These are phyloP conservation scores for Ochotona princeps DNA, from an alignment of 2,113 vertebrate genomes.

Conservation along the genomic window DNA sequence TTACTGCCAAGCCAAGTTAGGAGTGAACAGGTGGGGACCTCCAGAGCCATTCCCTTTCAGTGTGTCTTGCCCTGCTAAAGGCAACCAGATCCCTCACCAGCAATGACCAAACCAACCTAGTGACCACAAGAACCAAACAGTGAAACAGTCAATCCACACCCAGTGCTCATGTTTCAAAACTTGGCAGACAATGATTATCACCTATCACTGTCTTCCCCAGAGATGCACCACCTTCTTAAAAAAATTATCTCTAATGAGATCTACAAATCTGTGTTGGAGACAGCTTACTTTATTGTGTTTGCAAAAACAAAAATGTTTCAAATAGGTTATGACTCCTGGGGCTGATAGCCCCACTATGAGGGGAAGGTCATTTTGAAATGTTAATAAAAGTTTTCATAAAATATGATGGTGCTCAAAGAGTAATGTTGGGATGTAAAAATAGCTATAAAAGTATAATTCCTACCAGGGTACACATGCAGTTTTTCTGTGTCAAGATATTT, in stretches of 20 bases:
- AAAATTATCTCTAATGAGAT: slow-evolving; percentile 86
- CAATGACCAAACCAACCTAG: slow-evolving; percentile 53
- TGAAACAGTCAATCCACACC: slow-evolving; percentile 75
- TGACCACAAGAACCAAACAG: slow-evolving; percentile 64
- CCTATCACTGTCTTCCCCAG: slow-evolving; percentile 81
- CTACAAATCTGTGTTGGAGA: slow-evolving; percentile 84
- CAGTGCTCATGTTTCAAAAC: slow-evolving; percentile 77
- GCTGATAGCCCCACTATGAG: slow-evolving; percentile 83
- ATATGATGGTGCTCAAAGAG: slow-evolving; percentile 80
- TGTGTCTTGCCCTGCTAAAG: neutral
- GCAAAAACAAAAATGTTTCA: slow-evolving; percentile 86
- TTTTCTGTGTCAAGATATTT: slow-evolving; percentile 64
- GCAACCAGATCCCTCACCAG: neutral
- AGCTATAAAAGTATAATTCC: slow-evolving; percentile 79
- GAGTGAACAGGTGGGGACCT: too few relatives aligned
- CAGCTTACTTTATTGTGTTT: slow-evolving; percentile 86
- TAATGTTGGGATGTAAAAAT: slow-evolving; percentile 79
- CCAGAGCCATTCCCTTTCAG: neutral
- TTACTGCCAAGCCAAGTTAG: rapidly evolving
- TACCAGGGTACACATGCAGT: slow-evolving; percentile 43
- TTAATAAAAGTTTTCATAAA: slow-evolving; percentile 89
- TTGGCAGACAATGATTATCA: slow-evolving; percentile 80
- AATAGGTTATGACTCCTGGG: slow-evolving; percentile 84
- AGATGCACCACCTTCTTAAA: slow-evolving; percentile 82
- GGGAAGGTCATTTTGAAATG: slow-evolving; percentile 83